These are phyloP conservation scores for Ariopsis seemanni DNA, from an alignment of 2,113 vertebrate genomes.

Conservation along the genomic window DNA sequence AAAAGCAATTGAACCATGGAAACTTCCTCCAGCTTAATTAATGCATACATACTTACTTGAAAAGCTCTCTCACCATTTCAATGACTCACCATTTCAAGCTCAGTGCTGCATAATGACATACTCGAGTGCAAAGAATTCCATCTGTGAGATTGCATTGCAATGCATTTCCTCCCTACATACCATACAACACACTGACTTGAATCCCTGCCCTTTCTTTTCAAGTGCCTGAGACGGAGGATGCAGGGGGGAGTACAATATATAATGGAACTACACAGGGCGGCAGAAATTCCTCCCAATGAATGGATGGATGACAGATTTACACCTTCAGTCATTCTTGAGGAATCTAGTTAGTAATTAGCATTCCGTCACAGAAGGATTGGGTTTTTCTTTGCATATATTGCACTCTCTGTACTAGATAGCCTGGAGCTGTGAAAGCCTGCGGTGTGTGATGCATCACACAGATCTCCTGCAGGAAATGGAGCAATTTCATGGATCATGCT, in stretches of 20 bases:
- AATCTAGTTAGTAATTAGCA: constrained; percentile 65
- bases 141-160: neutral
- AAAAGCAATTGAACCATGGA: neutral
- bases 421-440: neutral
- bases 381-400: constrained; percentile 17
- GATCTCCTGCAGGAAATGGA: constrained; percentile 9
- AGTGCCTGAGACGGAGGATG: constrained; percentile 46
- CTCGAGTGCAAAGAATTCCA: neutral
- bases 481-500: constrained; percentile 43
- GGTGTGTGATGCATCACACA: constrained; percentile 5
- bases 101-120: neutral
- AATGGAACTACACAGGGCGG: constrained; percentile 41
- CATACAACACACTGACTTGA: constrained; percentile 21
- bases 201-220: constrained; percentile 18
- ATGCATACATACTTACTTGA: neutral
- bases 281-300: constrained; percentile 42
- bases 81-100: neutral
- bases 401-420: constrained; percentile 21
- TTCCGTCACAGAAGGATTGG: constrained; percentile 56
- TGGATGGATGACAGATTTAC: constrained; percentile 43
- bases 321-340: constrained; percentile 54
- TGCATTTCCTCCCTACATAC: neutral
- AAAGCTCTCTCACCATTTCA: neutral
- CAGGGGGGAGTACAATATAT: constrained; percentile 6
- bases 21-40: neutral